Conservation (phyloP, 2,888 invertebrate species). For the Catocala sponsa region DNA sequence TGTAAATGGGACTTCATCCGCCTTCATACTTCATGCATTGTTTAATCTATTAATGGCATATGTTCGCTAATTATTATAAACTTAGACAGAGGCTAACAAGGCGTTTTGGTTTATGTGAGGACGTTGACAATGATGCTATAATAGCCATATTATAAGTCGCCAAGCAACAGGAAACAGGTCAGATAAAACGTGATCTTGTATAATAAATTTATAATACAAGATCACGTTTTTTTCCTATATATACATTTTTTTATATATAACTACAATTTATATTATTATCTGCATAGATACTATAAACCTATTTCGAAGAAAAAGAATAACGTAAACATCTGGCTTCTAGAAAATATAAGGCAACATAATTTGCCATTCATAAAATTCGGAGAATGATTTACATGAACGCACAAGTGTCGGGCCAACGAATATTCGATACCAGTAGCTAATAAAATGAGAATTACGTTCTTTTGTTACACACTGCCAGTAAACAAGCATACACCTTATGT, state of each 20-base stretch:
- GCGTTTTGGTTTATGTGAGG: constrained; percentile 10
- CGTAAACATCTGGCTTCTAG: background rate
- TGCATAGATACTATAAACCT: background rate
- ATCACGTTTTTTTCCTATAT: too few species aligned
- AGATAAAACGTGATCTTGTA: background rate
- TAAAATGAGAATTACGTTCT: constrained; percentile 47
- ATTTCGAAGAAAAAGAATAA: background rate
- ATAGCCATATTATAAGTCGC: background rate
- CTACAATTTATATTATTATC: background rate
- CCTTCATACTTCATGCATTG: too few species aligned
- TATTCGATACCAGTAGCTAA: constrained; percentile 16
- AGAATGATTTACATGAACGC: constrained; percentile 24
- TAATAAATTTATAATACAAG: too few species aligned
- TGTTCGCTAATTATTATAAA: background rate
- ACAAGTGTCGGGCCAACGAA: constrained; percentile 19
- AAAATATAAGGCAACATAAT: background rate
- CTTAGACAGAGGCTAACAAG: constrained; percentile 5
- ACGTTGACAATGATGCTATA: constrained; percentile 7
- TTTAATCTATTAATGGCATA: too few species aligned
- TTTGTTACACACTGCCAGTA: constrained; percentile 44
- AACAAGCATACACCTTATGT: too few species aligned
- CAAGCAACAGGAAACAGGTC: background rate
- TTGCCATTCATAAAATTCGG: constrained; percentile 17
- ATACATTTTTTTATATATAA: too few species aligned
- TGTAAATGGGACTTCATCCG: too few species aligned